Evolutionary conservation across 2,888 invertebrate genomes (phyloP).

Genomic region (Diaphora mendica): DNA sequence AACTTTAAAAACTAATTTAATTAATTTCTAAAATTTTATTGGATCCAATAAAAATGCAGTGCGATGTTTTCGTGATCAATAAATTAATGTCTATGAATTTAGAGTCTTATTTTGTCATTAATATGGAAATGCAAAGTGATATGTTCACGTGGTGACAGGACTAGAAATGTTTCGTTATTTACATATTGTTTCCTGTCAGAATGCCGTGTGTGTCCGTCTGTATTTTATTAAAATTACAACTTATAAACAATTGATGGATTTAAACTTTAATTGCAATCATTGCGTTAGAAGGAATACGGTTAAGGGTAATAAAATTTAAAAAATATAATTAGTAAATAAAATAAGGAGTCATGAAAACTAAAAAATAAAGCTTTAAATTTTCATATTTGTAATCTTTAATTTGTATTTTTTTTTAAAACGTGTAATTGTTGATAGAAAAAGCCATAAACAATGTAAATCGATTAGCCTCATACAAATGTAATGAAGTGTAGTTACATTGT

Average conservation of each 20-base stretch:
- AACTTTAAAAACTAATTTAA: background rate
- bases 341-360: background rate
- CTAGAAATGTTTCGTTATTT: constrained; percentile 18
- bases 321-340: background rate
- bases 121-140: constrained; percentile 41
- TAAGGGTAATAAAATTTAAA: background rate
- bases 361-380: background rate
- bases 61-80: constrained; percentile 52
- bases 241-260: background rate
- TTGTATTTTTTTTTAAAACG: constrained; percentile 23
- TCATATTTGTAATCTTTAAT: background rate
- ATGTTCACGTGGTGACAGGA: constrained; percentile 42
- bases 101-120: constrained; percentile 29
- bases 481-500: constrained; percentile 39
- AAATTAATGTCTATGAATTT: constrained; percentile 28
- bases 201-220: background rate
- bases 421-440: constrained; percentile 29
- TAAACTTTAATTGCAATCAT: background rate
- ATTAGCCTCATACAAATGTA: constrained; percentile 43
- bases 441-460: constrained; percentile 50
- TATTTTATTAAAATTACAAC: background rate
- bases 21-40: constrained; percentile 21
- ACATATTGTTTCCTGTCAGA: constrained; percentile 11
- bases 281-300: background rate
- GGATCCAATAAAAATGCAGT: constrained; percentile 51